These are phyloP conservation scores for Acanthurus tractus DNA, from an alignment of 2,797 vertebrate species.

Conservation along the genomic window DNA sequence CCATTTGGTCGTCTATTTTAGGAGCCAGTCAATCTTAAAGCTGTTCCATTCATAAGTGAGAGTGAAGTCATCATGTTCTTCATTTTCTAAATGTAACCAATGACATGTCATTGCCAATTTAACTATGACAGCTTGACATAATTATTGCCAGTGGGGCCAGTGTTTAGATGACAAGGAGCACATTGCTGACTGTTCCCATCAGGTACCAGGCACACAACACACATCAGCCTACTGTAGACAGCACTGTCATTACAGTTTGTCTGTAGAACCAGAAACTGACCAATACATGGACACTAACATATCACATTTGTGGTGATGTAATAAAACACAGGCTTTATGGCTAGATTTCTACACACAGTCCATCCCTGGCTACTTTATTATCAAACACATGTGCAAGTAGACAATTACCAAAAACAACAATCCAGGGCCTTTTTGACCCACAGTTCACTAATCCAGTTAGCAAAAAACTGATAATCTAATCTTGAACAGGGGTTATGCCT, in stretches of 20 bases:
- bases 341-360: neutral
- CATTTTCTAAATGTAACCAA: neutral
- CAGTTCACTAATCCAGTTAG: neutral
- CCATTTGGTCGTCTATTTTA: neutral
- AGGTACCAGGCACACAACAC: neutral
- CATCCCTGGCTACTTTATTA: neutral
- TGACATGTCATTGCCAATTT: neutral
- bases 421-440: too few relatives aligned
- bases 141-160: neutral
- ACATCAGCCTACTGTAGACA: neutral
- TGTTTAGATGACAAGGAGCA: neutral
- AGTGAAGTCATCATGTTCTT: neutral
- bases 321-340: neutral
- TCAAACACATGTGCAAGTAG: neutral
- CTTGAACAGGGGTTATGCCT: neutral
- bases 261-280: neutral
- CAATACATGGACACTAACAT: neutral
- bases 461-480: neutral
- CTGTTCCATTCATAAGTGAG: neutral
- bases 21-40: neutral
- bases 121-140: neutral
- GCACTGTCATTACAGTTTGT: neutral
- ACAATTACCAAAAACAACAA: neutral
- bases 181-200: neutral
- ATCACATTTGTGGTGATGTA: neutral